These are phyloP conservation scores for Actias luna DNA, from an alignment of 2,888 invertebrate genomes.

Conservation along the genomic window DNA sequence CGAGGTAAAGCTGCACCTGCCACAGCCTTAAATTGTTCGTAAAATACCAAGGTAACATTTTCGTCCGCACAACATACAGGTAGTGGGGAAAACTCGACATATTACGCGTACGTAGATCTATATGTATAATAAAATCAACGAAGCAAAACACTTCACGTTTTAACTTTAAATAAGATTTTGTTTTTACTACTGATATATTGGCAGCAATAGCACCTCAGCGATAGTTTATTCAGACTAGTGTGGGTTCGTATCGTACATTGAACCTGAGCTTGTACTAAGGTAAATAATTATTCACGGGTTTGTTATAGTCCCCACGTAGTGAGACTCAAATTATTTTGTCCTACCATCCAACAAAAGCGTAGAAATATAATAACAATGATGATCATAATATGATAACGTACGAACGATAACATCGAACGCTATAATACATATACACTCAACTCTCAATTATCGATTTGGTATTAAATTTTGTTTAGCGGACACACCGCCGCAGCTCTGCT, in stretches of 20 bases:
- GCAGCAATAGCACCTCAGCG: no score
- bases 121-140: neutral
- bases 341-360: no score
- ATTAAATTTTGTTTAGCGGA: neutral
- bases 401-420: neutral
- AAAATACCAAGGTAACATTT: slow-evolving; percentile 20
- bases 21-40: slow-evolving; percentile 25
- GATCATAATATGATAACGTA: neutral
- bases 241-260: no score
- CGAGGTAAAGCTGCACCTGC: slow-evolving; percentile 24
- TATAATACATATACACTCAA: neutral
- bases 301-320: no score
- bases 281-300: no score
- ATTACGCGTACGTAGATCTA: neutral
- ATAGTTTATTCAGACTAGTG: no score
- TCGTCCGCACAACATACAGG: neutral
- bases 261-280: no score
- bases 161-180: neutral
- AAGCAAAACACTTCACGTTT: neutral
- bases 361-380: neutral
- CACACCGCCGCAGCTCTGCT: no score
- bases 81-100: neutral
- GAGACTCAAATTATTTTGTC: no score
- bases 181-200: no score
- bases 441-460: neutral